A percentile compares a stretch with the other conserved stretches of the same genome.
Evolutionary conservation across 37 sponge, comb jelly and placozoan species (phyloP).

Genomic region (Geodia barretti): DNA sequence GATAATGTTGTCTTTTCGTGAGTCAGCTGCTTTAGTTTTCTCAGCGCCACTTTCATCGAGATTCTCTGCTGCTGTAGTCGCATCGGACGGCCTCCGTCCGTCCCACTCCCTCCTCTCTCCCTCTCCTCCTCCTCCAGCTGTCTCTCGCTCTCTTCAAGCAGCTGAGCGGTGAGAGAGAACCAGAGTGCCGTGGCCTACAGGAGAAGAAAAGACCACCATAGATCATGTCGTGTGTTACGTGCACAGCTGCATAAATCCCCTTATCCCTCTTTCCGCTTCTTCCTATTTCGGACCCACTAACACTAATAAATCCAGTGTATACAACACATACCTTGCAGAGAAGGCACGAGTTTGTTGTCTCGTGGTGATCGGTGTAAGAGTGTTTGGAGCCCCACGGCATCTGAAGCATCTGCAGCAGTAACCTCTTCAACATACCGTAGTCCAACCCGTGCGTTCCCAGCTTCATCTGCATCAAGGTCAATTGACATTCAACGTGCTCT

Average conservation of each 20-base stretch:
- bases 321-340: too few species aligned
- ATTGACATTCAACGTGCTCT: too few species aligned
- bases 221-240: too few species aligned
- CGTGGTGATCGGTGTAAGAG: constrained; percentile 19
- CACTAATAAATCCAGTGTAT: too few species aligned
- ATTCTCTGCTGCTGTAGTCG: not conserved
- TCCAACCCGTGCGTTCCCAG: constrained; percentile 7
- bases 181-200: constrained; percentile 43
- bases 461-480: not conserved
- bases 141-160: constrained; percentile 13
- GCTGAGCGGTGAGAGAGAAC: constrained; percentile 33
- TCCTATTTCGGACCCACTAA: too few species aligned
- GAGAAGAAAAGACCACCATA: too few species aligned
- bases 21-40: too few species aligned
- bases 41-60: too few species aligned
- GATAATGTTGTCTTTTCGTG: too few species aligned
- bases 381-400: constrained; percentile 27
- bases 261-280: too few species aligned
- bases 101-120: constrained; percentile 4
- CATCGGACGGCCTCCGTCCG: not conserved
- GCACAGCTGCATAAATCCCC: too few species aligned
- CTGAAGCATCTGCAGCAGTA: constrained; percentile 21
- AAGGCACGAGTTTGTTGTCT: constrained; percentile 31
- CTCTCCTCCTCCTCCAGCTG: constrained; percentile 8
- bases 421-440: not conserved